Base-by-base conservation (phyloP, 2,888 invertebrate species). In the Drosophila mulleri region DNA sequence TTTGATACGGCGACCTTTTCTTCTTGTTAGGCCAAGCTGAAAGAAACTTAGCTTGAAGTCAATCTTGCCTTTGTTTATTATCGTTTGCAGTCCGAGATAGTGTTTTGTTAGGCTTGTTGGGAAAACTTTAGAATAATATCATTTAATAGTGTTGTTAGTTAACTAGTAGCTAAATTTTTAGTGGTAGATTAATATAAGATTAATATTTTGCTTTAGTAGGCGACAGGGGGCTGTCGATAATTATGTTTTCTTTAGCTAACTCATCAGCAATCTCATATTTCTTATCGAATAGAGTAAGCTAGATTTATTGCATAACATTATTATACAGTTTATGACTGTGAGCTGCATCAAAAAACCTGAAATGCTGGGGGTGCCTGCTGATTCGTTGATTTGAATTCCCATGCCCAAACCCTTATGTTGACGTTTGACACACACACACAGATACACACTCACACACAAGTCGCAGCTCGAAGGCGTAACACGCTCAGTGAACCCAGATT, bases 401-500 rank as follows among this genome's bases (percentile, higher is more conserved):
- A 29, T 45, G 45, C n/a, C 20, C 11, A 18, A 48, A 37, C 48
- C 72, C 50, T 47, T 39, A 48, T 60, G 42, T 70, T 71, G 68
- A 57, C 57, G 58, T 67, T 56, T n/a, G n/a, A 58, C 56, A 61
- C 32, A 54, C 53, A 42, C 48, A 57, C 32, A 48, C 52, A n/a
- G n/a, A n/a, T n/a, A 53, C 61, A 44, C 57, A 47, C 20, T 37
- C 7, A 23, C 16, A 32, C 42, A 37, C 48, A 57, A 48, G 53
- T 39, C 35, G 1, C 23, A 37, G 53, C 23, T 66, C 50, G 32
- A 14, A 39, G 53, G 48, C 57, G 53, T 63, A 67, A 56, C 67
- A 47, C 65, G 63, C 63, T 53, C 56, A 67, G 29, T 60, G 57
- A 56, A 53, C 62, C 42, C 54, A 58, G 64, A 80, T 69, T 78